Evolutionary conservation across 2,797 vertebrate species (phyloP), one percentile per base, ranked within the genome.

Genomic region (Heterohyrax brucei): DNA sequence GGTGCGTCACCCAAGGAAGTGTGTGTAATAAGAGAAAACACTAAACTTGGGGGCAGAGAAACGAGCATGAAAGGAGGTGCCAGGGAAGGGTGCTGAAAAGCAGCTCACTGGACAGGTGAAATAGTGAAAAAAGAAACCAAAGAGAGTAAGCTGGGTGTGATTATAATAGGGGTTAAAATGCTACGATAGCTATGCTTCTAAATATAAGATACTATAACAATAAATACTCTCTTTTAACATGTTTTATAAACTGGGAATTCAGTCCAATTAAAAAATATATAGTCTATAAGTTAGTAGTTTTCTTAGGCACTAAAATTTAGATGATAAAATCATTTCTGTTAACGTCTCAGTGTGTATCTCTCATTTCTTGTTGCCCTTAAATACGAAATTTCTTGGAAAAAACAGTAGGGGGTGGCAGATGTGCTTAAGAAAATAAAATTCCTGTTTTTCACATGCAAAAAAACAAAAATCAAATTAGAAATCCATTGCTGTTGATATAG

Each of bases 391-490:
- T 94, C 64, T 90, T 87, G 5, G 89, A 87, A 79, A 30, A 89
- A 91, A 91, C 96, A 96, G 84, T 76, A 96, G 95, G 81, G 73
- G 92, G 97, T 39, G 61, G 92, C 86, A 89, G 39, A 16, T 95
- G 91, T 91, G 70, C 85, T 93, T 46, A 78, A 85, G 76, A 95
- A 86, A 73, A 85, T 53, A n/a, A n/a, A 59, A 83, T 84, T 4
- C 48, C 8, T n/a, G 48, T 0, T 28, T 73, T 73, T 9, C 14
- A 53, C 53, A 19, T 4, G 59, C 12, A 61, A 61, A 76, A 39
- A 56, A 2, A 76, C 39, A 39, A 39, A 39, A 39, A 39, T 39
- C 39, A 39, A 39, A 39, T 39, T 39, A 39, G 39, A 39, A 39
- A 39, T 39, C 39, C 39, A 39, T 39, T 39, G 39, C 39, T 39